Conservation (phyloP, 2,113 vertebrate genomes). For the Pavo muticus region DNA sequence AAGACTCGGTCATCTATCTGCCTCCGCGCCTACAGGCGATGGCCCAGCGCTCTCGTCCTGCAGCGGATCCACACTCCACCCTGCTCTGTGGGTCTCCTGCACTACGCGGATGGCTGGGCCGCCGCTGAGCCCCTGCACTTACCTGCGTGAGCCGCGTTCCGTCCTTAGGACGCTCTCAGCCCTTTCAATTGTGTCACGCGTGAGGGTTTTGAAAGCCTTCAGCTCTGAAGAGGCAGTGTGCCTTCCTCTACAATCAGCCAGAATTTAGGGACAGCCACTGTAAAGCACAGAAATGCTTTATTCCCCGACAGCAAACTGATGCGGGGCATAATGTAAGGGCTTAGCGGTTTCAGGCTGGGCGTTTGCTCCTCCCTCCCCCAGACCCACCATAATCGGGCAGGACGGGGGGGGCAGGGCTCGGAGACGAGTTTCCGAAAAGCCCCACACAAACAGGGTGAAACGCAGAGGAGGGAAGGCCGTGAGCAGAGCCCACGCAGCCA, state of each 20-base stretch:
- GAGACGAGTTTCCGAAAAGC: not conserved
- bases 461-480: not conserved
- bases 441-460: not conserved
- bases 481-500: not conserved
- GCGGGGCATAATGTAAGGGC: not conserved
- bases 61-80: slow-evolving; percentile 23
- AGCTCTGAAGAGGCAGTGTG: not conserved
- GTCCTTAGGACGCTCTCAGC: not conserved
- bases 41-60: slow-evolving; percentile 1
- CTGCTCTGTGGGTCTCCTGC: slow-evolving; percentile 31
- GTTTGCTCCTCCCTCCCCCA: not conserved
- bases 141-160: slow-evolving; percentile 12
- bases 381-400: not conserved
- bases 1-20: not conserved
- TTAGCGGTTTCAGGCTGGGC: not conserved
- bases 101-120: slow-evolving; percentile 40
- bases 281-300: not conserved
- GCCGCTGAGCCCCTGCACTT: not conserved
- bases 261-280: not conserved
- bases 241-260: slow-evolving; percentile 44
- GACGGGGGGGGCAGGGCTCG: not conserved
- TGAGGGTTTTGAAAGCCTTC: slow-evolving; percentile 33
- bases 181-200: not conserved
- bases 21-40: slow-evolving; percentile 11
- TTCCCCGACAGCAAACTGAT: not conserved